Evolutionary conservation across 2,797 vertebrate genomes (phyloP).

Genomic region (Taeniopygia guttata): DNA sequence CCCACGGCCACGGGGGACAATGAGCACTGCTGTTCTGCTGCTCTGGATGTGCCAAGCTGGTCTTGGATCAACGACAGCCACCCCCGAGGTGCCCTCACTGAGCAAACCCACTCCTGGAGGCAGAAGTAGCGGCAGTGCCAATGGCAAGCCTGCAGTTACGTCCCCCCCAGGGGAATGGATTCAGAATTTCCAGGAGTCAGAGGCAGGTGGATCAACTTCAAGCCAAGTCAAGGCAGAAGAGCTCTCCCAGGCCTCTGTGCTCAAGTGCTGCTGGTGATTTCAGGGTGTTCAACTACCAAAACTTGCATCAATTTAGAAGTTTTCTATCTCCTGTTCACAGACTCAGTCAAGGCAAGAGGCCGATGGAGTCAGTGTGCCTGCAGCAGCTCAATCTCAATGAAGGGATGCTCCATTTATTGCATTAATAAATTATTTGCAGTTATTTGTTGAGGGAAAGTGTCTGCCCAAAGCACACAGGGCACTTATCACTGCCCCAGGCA

Average conservation of each 20-base stretch:
- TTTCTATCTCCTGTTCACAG: not conserved
- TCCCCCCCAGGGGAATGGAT: not conserved
- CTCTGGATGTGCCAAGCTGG: not conserved
- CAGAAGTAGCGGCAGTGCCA: not conserved
- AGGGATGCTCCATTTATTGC: not conserved
- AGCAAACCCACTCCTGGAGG: not conserved
- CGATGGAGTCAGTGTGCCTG: not conserved
- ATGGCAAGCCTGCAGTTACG: rapidly evolving
- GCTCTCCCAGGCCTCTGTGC: not conserved
- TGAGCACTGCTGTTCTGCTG: not conserved
- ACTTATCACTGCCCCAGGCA: not conserved
- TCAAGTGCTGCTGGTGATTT: not conserved
- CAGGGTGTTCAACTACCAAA: not conserved
- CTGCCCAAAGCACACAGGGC: not conserved
- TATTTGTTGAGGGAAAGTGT: not conserved
- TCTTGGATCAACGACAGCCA: not conserved
- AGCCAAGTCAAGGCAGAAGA: not conserved
- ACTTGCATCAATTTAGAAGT: not conserved
- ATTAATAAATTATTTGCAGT: not conserved
- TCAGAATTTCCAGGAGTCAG: not conserved
- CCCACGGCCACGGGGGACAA: not conserved
- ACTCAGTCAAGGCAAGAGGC: not conserved
- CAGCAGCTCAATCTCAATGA: not conserved
- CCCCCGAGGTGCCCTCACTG: not conserved
- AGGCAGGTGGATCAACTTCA: not conserved